phyloP scores from a whole-genome alignment of 2,113 vertebrate species.

The Pica pica region DNA sequence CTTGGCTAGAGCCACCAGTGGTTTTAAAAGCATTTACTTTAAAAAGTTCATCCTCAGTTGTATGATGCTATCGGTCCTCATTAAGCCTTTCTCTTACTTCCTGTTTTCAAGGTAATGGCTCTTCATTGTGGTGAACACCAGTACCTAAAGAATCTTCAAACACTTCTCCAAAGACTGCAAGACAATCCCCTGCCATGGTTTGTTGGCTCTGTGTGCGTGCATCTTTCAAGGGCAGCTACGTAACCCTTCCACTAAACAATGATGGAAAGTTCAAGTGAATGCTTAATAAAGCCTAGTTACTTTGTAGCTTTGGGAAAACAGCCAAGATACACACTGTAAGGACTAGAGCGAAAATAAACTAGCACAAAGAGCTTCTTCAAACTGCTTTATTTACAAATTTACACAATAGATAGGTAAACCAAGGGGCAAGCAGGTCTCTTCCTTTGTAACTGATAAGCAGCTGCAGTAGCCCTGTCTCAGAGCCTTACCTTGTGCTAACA shows the following conservation, averaged over 20 bases:
- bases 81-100: conserved; percentile 1
- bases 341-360: not conserved
- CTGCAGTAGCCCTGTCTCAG: not conserved
- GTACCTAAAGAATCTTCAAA: not conserved
- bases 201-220: not conserved
- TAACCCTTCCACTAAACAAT: not conserved
- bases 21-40: not conserved
- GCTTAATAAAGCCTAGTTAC: not conserved
- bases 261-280: not conserved
- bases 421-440: not conserved
- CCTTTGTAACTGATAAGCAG: not conserved
- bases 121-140: not conserved
- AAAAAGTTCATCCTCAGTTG: not conserved
- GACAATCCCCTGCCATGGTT: not conserved
- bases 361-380: conserved; percentile 9
- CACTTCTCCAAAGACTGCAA: not conserved
- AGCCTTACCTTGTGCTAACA: not conserved
- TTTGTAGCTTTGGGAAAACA: not conserved
- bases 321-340: not conserved
- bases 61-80: not conserved
- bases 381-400: not conserved
- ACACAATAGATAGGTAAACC: not conserved
- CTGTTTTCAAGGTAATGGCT: not conserved
- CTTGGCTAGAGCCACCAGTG: not conserved
- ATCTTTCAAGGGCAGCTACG: not conserved